Base-by-base conservation (phyloP, 2,113 vertebrate genomes). In the Spea bombifrons region DNA sequence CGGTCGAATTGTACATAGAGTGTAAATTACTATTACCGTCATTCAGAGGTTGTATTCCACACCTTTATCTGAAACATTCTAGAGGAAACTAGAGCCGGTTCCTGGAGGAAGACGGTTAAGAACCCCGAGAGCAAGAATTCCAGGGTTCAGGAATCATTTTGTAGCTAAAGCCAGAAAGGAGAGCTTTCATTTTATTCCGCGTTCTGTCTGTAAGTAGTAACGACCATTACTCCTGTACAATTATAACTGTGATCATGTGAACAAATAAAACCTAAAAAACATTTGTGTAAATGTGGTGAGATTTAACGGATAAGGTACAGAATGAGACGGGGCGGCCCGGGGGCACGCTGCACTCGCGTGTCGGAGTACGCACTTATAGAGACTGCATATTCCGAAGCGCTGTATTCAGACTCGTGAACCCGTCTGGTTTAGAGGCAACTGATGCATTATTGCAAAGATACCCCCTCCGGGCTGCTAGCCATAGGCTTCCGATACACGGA, bases 211-310 rank as follows among this genome's bases (percentile, higher is more conserved):
- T 93, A 94, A 92, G 92, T 94, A 95, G 92, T 95, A 89, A 91
- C 85, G 90, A 91, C 89, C 88, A 90, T 91, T 91, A 86, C 93
- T 85, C 88, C 92, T 96, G 94, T 96, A 93, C 93, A 94, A 92
- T 89, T 93, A 91, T 93, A 94, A 94, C 94, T 96, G 95, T 97
- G 94, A 94, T 91, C 84, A 91, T 92, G 94, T 95, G 94, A 90
- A 93, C 86, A 89, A 96, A 96, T 95, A 95, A 96, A 97, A 88
- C 70, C 86, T 94, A 93, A 88, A 90, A 92, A 91, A 81, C 80
- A 81, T 69, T 80, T 77, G 53, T 52, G 82, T 83, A 82, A 66
- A 66, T 66, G 50, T 55, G 9, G 65, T 48, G 17, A 65, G 5
- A 5, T 53, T 53, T 46, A 5, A 49, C 15, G 8, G 12, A 10